These are phyloP conservation scores for Pangasius larnaudii DNA, from an alignment of 2,797 vertebrate species.

Conservation along the genomic window DNA sequence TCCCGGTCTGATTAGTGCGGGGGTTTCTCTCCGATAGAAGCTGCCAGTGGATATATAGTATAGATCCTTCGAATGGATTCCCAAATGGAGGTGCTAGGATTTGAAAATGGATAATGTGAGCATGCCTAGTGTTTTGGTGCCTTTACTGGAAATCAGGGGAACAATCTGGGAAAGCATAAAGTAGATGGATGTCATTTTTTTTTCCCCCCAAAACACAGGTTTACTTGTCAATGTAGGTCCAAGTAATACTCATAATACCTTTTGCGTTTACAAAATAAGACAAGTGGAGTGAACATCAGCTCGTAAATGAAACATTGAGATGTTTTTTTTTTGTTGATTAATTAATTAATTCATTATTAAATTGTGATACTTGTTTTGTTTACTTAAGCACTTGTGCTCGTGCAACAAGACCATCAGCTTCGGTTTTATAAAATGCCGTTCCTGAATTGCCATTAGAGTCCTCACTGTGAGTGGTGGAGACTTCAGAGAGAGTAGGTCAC, in stretches of 20 bases:
- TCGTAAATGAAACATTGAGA: background rate
- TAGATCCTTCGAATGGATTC: constrained; percentile 20
- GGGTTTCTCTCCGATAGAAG: constrained; percentile 51
- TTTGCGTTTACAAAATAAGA: background rate
- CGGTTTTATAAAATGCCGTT: background rate
- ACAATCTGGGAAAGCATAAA: background rate
- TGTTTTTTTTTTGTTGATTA: background rate
- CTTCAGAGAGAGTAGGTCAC: background rate
- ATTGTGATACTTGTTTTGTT: background rate
- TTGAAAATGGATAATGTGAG: background rate
- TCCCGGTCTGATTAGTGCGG: constrained; percentile 60
- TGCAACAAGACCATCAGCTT: background rate
- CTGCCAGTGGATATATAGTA: constrained; percentile 11
- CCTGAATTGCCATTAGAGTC: background rate
- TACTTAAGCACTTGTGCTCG: background rate
- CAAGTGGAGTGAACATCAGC: background rate
- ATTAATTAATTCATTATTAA: background rate
- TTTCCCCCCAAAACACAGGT: background rate
- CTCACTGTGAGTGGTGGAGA: background rate
- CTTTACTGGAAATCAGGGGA: background rate
- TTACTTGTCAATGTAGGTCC: background rate
- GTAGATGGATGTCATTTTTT: background rate
- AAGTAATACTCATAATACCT: background rate
- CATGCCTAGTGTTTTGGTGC: background rate
- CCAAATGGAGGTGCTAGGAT: background rate